phyloP scores from a whole-genome alignment of 2,888 invertebrate species.

The Apocheima hispidaria region DNA sequence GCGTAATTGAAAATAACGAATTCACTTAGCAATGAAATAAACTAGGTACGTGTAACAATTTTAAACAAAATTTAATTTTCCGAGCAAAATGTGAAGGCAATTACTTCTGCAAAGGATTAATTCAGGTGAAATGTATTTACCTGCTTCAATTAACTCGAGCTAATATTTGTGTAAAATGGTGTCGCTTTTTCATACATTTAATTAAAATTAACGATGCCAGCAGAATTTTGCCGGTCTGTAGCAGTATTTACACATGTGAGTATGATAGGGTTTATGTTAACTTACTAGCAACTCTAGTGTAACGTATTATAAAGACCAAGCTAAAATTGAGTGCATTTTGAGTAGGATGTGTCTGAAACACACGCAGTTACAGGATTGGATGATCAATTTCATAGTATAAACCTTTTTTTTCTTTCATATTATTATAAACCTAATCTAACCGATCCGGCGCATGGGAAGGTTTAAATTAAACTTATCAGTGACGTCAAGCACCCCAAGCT shows the following conservation, averaged over 20 bases:
- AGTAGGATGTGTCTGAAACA: no score
- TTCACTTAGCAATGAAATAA: background rate
- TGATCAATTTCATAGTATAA: no score
- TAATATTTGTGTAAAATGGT: slow-evolving; percentile 27
- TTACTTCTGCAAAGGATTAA: slow-evolving; percentile 21
- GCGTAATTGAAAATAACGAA: slow-evolving; percentile 3
- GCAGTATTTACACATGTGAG: background rate
- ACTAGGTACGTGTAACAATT: background rate
- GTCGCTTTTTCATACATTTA: slow-evolving; percentile 14
- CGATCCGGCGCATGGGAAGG: background rate
- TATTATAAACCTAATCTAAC: background rate
- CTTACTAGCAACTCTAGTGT: no score
- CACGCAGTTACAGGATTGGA: no score
- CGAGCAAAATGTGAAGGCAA: slow-evolving; percentile 12
- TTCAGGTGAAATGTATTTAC: slow-evolving; percentile 25
- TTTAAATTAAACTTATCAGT: slow-evolving; percentile 4
- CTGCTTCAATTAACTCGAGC: slow-evolving; percentile 16
- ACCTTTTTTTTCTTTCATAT: no score
- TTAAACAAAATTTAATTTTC: slow-evolving; percentile 16
- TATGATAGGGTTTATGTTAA: no score
- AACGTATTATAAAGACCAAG: no score
- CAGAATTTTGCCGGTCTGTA: background rate
- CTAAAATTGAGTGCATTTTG: no score
- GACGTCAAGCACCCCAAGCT: slow-evolving; percentile 1
- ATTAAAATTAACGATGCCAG: slow-evolving; percentile 17